Base-by-base conservation (phyloP, 2,113 vertebrate species). In the Apteryx mantelli region DNA sequence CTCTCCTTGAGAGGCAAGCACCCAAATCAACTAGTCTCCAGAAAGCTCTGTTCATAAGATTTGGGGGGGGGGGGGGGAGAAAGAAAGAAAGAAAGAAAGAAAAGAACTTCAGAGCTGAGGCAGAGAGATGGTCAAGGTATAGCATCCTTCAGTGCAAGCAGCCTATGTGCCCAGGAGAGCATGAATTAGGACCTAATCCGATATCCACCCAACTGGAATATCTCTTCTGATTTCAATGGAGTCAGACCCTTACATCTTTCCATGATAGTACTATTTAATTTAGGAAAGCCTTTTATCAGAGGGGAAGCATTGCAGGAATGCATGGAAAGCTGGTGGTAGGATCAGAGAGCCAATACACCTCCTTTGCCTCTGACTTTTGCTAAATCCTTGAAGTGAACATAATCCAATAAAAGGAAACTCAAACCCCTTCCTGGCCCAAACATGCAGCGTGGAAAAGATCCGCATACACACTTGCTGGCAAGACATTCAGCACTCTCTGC, bases 401-500 rank as follows among this genome's bases (percentile, higher is more conserved):
- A 71, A 50, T 7, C 4, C 3, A 16, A 66, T 75, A 53, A 84
- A 81, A 44, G 8, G 16, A 78, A 92, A 48, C 9, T 38, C 22
- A 19, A 55, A 8, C 7, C 8, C 9, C 24, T 71, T 8, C 14
- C 40, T 40, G 40, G 3, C 40, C 52, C 56, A 81, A 46, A 20
- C 19, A 10, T 14, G 9, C 22, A 15, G 8, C 22, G 30, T 5
- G 25, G 22, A 40, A 36, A 53, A 30, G 40, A 55, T 5, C 8
- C 34, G 14, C 19, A 65, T 0, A 2, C 1, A 3, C 0, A 1
- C 13, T 60, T 48, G 12, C 17, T 53, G 18, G 2, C 9, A 64
- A 53, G 5, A 8, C 5, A 13, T 32, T 19, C 36, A 48, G 3
- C 5, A 53, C 15, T 18, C 11, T 58, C 58, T 42, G 44, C 14